Base-by-base conservation (phyloP, 2,888 invertebrate genomes). In the Thereva unica region DNA sequence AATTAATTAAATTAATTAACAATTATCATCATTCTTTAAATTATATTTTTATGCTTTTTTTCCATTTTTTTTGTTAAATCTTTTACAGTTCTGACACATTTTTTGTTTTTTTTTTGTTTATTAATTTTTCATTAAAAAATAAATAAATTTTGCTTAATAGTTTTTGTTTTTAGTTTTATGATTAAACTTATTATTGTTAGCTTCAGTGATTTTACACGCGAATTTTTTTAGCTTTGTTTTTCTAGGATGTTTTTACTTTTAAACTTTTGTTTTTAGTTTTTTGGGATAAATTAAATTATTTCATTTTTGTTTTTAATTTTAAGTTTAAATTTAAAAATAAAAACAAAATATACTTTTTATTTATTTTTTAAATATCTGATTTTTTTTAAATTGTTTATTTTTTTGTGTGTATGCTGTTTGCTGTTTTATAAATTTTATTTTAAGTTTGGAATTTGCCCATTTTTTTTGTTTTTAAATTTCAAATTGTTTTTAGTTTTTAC, bases 171-270 rank as follows among this genome's bases (percentile, higher is more conserved):
- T 64, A 38, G 54, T 47, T 64, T 49, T 55, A 64, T 64, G 53
- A 10, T 53, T 53, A 53, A 64, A 42, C 53, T 64, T 64, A 64
- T 64, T 64, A 64, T 64, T 64, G 64, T 64, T n/a, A 64, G 64
- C 64, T 23, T 64, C 64, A 64, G 64, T 53, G 64, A 64, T 64
- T 49, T 64, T 23, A 23, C 23, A 64, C 64, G 64, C 64, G 64
- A 64, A 64, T 44, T 64, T 44, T 64, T 23, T 64, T 64, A 53
- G 53, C 53, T 53, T 44, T 23, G 1, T 23, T 23, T 2, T 2
- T 23, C 23, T 23, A 23, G 23, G 23, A 2, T 23, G 23, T 23
- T 23, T 23, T 23, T 23, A 23, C 23, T 23, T 1, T 23, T 23
- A 23, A 23, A 23, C 23, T 23, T 23, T 23, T n/a, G n/a, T n/a